A percentile compares a stretch with the other conserved stretches of the same genome.
phyloP scores from a whole-genome alignment of 2,797 vertebrate species.

The Malurus leucopterus region DNA sequence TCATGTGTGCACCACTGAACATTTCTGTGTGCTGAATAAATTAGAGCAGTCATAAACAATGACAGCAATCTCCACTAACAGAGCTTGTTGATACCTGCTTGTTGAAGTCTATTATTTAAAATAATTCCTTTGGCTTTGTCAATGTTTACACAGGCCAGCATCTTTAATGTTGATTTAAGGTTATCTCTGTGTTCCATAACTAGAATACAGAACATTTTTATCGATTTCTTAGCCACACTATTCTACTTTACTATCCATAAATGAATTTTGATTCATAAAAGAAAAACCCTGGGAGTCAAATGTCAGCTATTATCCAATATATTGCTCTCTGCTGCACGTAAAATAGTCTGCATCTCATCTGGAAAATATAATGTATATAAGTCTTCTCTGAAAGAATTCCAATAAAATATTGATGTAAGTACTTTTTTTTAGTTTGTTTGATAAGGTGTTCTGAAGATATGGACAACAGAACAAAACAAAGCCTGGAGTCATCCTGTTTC shows the following conservation, averaged over 20 bases:
- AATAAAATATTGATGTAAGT: constrained; percentile 71
- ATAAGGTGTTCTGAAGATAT: constrained; percentile 49
- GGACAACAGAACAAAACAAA: not conserved
- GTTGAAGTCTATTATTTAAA: constrained; percentile 78
- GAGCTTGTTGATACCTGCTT: constrained; percentile 56
- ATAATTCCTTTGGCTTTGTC: constrained; percentile 67
- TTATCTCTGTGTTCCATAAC: constrained; percentile 57
- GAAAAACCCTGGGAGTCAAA: constrained; percentile 64
- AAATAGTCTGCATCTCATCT: constrained; percentile 63
- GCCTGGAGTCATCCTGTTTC: not conserved
- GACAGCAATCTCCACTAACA: constrained; percentile 69
- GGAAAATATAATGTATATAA: constrained; percentile 55
- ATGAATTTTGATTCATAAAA: constrained; percentile 74
- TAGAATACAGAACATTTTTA: constrained; percentile 62
- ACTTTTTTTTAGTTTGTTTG: constrained; percentile 50
- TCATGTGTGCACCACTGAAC: not conserved
- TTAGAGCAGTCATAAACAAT: constrained; percentile 49
- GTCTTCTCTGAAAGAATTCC: constrained; percentile 69
- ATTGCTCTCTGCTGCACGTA: constrained; percentile 62
- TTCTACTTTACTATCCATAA: constrained; percentile 60
- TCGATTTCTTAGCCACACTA: constrained; percentile 60
- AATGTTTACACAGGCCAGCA: constrained; percentile 54
- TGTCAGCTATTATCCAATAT: constrained; percentile 66
- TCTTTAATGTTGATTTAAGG: constrained; percentile 63
- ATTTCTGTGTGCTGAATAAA: not conserved